Evolutionary conservation across 2,797 vertebrate species (phyloP), one percentile per base, ranked within the genome.

Genomic region (Australoheros facetus): DNA sequence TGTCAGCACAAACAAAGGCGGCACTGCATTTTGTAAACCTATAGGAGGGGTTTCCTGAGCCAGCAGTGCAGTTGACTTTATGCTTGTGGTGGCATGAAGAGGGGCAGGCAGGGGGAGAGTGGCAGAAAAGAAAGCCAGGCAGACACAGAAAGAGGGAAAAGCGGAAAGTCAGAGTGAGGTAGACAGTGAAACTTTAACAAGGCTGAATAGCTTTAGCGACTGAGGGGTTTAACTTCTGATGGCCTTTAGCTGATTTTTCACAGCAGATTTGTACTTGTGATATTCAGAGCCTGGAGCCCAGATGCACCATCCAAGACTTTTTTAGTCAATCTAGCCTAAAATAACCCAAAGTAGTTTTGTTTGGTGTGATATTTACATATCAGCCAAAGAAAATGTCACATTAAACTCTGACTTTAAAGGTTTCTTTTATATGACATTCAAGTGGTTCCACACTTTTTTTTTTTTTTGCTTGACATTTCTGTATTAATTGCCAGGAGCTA

Each of bases 1-100:
- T 34, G 81, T 72, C 73, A 59, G 39, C 21, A 70, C 13, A 79
- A 83, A 92, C 88, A 93, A 92, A 89, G 86, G 75, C 81, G 76
- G 56, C 77, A 74, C 53, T 80, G 81, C 83, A 64, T 89, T 83
- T 86, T 37, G 56, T 70, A 48, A 89, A 84, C 53, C 54, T 75
- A 73, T 77, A 89, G 85, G 83, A 73, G 79, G 42, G 78, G 86
- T 80, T 92, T 89, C 78, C 84, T 70, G 21, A 78, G 77, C 71
- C 55, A 54, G 26, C 42, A 51, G 26, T 51, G 16, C 26, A 69
- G 64, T 77, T 90, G 89, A 88, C 89, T 85, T 57, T 75, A 75
- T 88, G 88, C 87, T 89, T 19, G 12, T 48, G 58, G 57, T 17
- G 62, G 16, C 1, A 7, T 64, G 58, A 75, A 64, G 56, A 77